Conservation (phyloP, 2,888 invertebrate species). For the Patella depressa region DNA sequence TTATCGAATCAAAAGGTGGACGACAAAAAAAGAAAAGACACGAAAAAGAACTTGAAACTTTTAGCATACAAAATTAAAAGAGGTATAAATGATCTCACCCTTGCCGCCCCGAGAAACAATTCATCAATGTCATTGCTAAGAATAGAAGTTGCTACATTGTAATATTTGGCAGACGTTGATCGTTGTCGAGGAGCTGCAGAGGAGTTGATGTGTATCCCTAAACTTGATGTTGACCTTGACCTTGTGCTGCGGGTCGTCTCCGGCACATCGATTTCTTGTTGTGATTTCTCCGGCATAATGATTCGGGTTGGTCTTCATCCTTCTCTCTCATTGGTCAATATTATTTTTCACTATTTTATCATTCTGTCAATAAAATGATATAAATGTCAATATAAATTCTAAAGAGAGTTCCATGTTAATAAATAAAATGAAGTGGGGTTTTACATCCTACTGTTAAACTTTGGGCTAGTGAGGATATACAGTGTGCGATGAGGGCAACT, state of each 20-base stretch:
- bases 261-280: background rate
- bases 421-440: no score
- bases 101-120: slow-evolving; percentile 59
- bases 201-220: slow-evolving; percentile 13
- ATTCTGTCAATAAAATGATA: background rate
- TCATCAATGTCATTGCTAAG: slow-evolving; percentile 59
- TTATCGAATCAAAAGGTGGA: no score
- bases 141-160: slow-evolving; percentile 62
- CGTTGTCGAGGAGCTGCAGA: slow-evolving; percentile 13
- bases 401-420: no score
- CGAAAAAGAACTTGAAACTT: background rate
- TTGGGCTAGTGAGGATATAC: no score
- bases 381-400: no score
- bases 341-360: background rate
- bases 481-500: no score
- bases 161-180: slow-evolving; percentile 46
- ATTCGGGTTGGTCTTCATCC: background rate
- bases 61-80: background rate
- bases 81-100: slow-evolving; percentile 43
- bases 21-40: background rate
- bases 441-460: no score
- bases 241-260: background rate
- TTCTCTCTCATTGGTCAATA: background rate
- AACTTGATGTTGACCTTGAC: slow-evolving; percentile 23
- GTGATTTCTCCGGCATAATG: slow-evolving; percentile 23